Conservation (phyloP, 2,888 invertebrate species). For the Eudemis profundana region DNA sequence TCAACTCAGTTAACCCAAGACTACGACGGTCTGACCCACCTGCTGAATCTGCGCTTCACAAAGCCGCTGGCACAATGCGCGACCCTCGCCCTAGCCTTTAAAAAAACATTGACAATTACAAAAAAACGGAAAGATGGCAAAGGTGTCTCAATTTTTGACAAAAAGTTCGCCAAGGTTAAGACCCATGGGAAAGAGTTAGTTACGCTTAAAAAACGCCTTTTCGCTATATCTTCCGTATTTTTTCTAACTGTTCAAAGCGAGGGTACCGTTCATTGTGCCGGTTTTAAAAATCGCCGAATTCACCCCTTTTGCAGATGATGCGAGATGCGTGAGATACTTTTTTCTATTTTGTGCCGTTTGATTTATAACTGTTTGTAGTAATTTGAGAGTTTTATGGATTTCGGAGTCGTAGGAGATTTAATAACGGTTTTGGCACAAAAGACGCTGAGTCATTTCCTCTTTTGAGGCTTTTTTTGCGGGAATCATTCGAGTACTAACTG, state of each 20-base stretch:
- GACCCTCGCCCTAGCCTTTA: conserved; percentile 72
- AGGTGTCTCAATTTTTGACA: conserved; percentile 82
- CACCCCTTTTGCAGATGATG: conserved; percentile 82
- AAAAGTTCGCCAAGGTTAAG: conserved; percentile 81
- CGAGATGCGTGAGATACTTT: conserved; percentile 80
- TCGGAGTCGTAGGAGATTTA: conserved; percentile 70
- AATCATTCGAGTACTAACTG: conserved; percentile 5
- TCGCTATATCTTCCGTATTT: conserved; percentile 74
- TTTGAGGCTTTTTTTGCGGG: conserved; percentile 24
- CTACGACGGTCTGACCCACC: conserved; percentile 73
- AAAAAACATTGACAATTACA: conserved; percentile 65
- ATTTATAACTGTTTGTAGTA: conserved; percentile 84
- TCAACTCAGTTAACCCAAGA: conserved; percentile 54
- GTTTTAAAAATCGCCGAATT: conserved; percentile 65
- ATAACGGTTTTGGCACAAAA: conserved; percentile 69
- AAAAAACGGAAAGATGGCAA: conserved; percentile 82
- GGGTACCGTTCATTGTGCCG: conserved; percentile 74
- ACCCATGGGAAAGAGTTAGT: conserved; percentile 85
- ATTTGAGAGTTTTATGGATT: conserved; percentile 82
- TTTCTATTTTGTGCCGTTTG: conserved; percentile 68
- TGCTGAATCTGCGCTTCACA: conserved; percentile 70
- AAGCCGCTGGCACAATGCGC: conserved; percentile 62
- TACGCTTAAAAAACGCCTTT: conserved; percentile 67
- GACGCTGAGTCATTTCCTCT: conserved; percentile 54
- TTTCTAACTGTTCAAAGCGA: conserved; percentile 73